Evolutionary conservation across 2,113 vertebrate species (phyloP).

Genomic region (Tenrec ecaudatus): DNA sequence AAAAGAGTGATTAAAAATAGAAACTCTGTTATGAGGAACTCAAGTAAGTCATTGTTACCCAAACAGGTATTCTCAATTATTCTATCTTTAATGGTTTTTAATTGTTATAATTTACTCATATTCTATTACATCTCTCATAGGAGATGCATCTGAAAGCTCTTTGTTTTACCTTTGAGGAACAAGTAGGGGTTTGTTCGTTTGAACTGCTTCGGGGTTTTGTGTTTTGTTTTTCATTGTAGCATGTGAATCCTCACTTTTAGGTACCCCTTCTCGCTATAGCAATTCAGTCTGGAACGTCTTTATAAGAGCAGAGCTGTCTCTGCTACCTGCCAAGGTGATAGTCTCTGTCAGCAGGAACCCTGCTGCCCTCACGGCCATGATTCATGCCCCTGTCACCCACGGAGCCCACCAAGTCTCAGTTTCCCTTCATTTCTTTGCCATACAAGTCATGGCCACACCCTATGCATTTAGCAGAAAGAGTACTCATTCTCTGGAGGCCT

Average conservation of each 20-base stretch:
- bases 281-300: conserved; percentile 52
- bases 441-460: accelerated
- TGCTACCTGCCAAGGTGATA: conserved; percentile 36
- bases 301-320: conserved; percentile 28
- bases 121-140: conserved; percentile 71
- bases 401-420: conserved; percentile 17
- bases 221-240: not conserved
- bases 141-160: conserved; percentile 81
- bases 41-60: conserved; percentile 84
- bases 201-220: conserved; percentile 26
- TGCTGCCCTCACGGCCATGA: conserved; percentile 19
- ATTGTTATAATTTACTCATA: conserved; percentile 84
- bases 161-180: conserved; percentile 80
- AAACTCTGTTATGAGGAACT: conserved; percentile 75
- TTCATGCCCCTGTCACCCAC: conserved; percentile 9
- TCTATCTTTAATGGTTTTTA: conserved; percentile 83
- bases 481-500: conserved; percentile 6
- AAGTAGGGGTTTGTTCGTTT: conserved; percentile 76
- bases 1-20: conserved; percentile 81
- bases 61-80: conserved; percentile 85
- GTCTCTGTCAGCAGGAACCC: not conserved
- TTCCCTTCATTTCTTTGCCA: not conserved
- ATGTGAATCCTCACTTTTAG: conserved; percentile 57
- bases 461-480: not conserved
- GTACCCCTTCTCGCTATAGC: not conserved